phyloP scores from a whole-genome alignment of 2,888 invertebrate genomes.

The Apoda limacodes region DNA sequence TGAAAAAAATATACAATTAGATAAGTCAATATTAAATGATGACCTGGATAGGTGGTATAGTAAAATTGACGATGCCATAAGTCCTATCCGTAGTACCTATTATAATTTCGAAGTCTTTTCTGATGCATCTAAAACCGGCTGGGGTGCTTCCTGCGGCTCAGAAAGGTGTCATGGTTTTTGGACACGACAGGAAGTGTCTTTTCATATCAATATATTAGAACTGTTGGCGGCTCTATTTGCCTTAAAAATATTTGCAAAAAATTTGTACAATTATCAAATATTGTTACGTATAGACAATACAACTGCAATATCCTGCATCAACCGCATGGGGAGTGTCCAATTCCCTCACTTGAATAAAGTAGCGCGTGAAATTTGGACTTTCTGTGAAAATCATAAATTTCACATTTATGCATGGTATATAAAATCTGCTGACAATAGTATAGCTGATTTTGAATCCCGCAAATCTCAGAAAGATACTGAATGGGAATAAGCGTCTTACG shows the following conservation, averaged over 20 bases:
- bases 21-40: too few relatives aligned
- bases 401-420: conserved; percentile 15
- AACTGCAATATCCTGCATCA: conserved; percentile 14
- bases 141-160: too few relatives aligned
- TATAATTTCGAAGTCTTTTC: too few relatives aligned
- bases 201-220: too few relatives aligned
- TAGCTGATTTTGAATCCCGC: conserved; percentile 12
- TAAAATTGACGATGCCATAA: not conserved
- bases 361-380: conserved; percentile 9
- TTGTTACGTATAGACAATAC: conserved; percentile 14
- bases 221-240: too few relatives aligned
- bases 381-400: conserved; percentile 9
- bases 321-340: conserved; percentile 11
- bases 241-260: too few relatives aligned
- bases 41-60: not conserved
- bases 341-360: conserved; percentile 9
- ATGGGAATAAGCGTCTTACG: conserved; percentile 6
- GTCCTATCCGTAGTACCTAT: too few relatives aligned
- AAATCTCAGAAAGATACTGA: conserved; percentile 7
- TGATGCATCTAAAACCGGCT: too few relatives aligned
- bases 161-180: too few relatives aligned
- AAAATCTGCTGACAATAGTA: conserved; percentile 8
- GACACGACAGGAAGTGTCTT: too few relatives aligned
- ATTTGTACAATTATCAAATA: too few relatives aligned
- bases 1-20: too few relatives aligned